phyloP scores from a whole-genome alignment of 2,888 invertebrate genomes.

The Ichneumoninae sp. region DNA sequence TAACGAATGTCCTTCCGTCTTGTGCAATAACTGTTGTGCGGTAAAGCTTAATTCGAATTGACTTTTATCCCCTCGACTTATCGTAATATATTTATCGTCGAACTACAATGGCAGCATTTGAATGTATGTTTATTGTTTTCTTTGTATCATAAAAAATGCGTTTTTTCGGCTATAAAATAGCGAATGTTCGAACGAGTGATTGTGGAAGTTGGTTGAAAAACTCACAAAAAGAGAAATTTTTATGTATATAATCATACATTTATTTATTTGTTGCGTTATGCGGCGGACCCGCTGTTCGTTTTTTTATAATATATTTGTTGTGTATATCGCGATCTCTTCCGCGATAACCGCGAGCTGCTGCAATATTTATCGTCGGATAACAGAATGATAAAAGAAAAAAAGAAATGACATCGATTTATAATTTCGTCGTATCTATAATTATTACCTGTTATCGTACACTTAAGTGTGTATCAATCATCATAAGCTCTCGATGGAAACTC shows the following conservation, averaged over 20 bases:
- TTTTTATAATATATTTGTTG: slow-evolving; percentile 61
- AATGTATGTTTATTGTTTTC: slow-evolving; percentile 40
- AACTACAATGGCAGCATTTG: slow-evolving; percentile 66
- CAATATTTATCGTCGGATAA: slow-evolving; percentile 65
- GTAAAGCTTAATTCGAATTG: slow-evolving; percentile 45
- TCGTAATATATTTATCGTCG: slow-evolving; percentile 64
- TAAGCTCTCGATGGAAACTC: slow-evolving; percentile 56
- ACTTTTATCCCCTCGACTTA: slow-evolving; percentile 56
- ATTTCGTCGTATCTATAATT: slow-evolving; percentile 65
- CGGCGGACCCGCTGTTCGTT: slow-evolving; percentile 67
- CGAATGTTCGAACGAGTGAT: slow-evolving; percentile 54
- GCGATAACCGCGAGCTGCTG: slow-evolving; percentile 60
- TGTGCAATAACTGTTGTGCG: slow-evolving; percentile 44
- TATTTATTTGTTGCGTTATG: slow-evolving; percentile 76
- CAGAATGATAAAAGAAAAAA: slow-evolving; percentile 42
- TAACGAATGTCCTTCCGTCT: slow-evolving; percentile 44
- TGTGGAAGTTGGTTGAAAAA: slow-evolving; percentile 51
- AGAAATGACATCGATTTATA: slow-evolving; percentile 22
- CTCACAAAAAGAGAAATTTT: slow-evolving; percentile 42
- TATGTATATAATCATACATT: slow-evolving; percentile 68
- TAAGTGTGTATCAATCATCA: slow-evolving; percentile 66
- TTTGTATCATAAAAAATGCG: slow-evolving; percentile 26
- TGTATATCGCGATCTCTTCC: slow-evolving; percentile 56
- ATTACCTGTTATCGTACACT: slow-evolving; percentile 70
- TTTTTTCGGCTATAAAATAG: slow-evolving; percentile 61